phyloP scores from a whole-genome alignment of 2,113 vertebrate genomes.

The Ochotona princeps region DNA sequence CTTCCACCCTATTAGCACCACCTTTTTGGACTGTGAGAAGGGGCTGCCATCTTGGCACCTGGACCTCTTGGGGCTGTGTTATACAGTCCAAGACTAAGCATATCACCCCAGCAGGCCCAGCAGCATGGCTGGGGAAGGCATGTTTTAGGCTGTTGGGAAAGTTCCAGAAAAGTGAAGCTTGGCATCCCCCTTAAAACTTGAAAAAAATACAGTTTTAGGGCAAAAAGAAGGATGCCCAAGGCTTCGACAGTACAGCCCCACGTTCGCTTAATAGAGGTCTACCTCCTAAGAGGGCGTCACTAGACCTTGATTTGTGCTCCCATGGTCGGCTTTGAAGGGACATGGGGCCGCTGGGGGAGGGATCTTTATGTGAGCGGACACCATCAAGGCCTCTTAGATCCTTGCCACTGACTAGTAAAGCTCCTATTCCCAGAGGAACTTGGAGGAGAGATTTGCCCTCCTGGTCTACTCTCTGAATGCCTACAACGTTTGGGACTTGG shows the following conservation, averaged over 20 bases:
- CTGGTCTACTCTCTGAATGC: too few relatives aligned
- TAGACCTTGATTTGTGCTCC: fast-evolving
- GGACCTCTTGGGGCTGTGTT: neutral
- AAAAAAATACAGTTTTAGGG: neutral
- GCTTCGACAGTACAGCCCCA: neutral
- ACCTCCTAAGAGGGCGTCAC: fast-evolving
- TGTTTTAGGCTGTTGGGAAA: neutral
- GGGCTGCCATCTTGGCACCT: neutral
- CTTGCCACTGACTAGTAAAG: fast-evolving
- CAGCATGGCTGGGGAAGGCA: neutral
- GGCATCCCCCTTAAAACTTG: neutral
- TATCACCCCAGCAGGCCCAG: too few relatives aligned
- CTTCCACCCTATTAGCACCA: neutral
- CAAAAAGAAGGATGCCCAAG: neutral
- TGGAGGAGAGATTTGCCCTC: fast-evolving
- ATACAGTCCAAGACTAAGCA: fast-evolving
- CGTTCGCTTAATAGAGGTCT: neutral
- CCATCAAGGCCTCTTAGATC: neutral
- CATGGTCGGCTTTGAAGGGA: fast-evolving
- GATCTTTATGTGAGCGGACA: neutral
- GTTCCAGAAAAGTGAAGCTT: neutral
- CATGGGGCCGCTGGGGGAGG: fast-evolving
- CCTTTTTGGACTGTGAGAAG: neutral
- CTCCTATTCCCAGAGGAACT: neutral
- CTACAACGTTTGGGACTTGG: too few relatives aligned